phyloP scores from a whole-genome alignment of 2,113 vertebrate species.

The Vulpes vulpes region DNA sequence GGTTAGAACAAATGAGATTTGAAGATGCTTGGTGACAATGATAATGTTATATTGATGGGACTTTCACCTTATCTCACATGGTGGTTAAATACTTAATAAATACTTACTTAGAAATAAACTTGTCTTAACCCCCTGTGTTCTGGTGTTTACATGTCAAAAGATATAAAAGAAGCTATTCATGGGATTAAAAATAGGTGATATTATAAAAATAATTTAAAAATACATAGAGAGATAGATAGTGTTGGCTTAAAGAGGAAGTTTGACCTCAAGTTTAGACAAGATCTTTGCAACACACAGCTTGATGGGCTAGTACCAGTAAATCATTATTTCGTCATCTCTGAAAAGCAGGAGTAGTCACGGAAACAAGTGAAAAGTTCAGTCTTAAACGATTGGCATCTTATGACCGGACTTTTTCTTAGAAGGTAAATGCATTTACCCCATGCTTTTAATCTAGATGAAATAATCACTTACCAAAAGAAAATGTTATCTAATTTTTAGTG shows the following conservation, averaged over 20 bases:
- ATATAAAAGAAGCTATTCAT: not conserved
- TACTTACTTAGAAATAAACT: slow-evolving; percentile 1
- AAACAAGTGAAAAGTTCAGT: not conserved
- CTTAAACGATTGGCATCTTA: not conserved
- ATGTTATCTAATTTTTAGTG: not conserved
- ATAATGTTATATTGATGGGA: not conserved
- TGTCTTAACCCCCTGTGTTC: not conserved
- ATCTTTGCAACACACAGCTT: not conserved
- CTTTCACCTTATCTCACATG: not conserved
- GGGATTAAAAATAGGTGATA: not conserved
- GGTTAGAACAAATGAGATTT: not conserved
- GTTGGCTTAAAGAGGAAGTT: slow-evolving; percentile 68
- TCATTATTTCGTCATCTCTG: slow-evolving; percentile 63
- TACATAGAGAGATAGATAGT: not conserved
- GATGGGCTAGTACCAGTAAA: not conserved
- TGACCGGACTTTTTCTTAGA: slow-evolving; percentile 36
- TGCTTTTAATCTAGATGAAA: slow-evolving; percentile 26
- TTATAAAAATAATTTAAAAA: not conserved
- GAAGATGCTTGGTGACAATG: not conserved
- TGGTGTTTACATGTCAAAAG: not conserved
- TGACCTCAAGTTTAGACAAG: not conserved
- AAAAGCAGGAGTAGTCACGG: not conserved
- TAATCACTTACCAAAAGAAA: slow-evolving; percentile 4
- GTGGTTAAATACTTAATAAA: not conserved
- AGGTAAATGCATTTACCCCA: slow-evolving; percentile 63